These are phyloP conservation scores for Mimumesa dahlbomi DNA, from an alignment of 2,888 invertebrate genomes.

Conservation along the genomic window DNA sequence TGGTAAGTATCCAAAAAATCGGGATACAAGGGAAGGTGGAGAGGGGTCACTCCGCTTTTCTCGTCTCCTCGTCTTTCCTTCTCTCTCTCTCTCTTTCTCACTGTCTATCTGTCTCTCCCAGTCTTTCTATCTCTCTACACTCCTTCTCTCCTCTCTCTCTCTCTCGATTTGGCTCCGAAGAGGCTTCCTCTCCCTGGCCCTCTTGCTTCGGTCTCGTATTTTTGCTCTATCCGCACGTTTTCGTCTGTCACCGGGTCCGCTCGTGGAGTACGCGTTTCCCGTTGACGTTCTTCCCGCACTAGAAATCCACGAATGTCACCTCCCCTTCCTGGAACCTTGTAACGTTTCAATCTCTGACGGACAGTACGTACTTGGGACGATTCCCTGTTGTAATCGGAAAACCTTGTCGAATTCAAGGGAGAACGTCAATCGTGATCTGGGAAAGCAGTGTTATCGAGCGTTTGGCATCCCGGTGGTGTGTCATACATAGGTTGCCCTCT, in stretches of 20 bases:
- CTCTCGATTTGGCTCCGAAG: slow-evolving; percentile 45
- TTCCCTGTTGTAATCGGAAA: no score
- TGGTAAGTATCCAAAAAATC: slow-evolving; percentile 58
- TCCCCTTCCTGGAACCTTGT: no score
- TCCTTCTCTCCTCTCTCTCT: no score
- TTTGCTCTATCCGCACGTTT: no score
- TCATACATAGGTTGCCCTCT: background rate
- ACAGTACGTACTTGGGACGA: no score
- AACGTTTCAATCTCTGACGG: no score
- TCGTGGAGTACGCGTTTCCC: background rate
- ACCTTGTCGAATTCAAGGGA: no score
- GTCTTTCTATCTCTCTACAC: slow-evolving; percentile 12
- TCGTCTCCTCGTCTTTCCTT: slow-evolving; percentile 13
- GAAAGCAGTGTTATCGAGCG: slow-evolving; percentile 22
- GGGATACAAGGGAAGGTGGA: background rate
- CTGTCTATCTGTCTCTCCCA: background rate
- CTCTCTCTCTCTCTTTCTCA: slow-evolving; percentile 8
- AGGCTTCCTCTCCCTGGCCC: slow-evolving; percentile 38
- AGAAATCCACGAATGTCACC: no score
- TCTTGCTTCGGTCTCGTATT: slow-evolving; percentile 18
- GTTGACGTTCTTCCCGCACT: no score
- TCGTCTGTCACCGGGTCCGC: no score
- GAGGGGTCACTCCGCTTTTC: slow-evolving; percentile 9
- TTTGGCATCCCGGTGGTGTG: slow-evolving; percentile 9
- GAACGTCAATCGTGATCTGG: background rate